Evolutionary conservation across 92 coral and sea anemone genomes (phyloP).

Genomic region (Actinostola sp.): DNA sequence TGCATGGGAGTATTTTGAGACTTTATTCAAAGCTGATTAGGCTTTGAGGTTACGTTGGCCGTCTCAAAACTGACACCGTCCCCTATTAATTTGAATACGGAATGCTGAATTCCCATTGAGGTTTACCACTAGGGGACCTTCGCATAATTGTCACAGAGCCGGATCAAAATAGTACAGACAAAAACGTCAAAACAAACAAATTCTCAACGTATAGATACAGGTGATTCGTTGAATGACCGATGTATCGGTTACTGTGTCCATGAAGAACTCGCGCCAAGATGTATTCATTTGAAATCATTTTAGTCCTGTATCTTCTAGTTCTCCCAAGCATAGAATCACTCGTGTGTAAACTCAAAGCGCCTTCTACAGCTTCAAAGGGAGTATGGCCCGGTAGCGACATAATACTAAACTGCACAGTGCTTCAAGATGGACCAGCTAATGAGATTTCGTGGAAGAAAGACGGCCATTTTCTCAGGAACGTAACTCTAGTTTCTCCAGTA

Average conservation of each 20-base stretch:
- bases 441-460: conserved; percentile 53
- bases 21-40: neutral
- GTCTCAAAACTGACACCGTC: neutral
- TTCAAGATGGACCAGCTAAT: conserved; percentile 47
- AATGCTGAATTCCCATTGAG: neutral
- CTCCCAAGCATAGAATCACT: conserved; percentile 5
- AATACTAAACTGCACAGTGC: conserved; percentile 53
- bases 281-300: neutral
- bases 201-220: neutral
- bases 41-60: neutral
- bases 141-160: conserved; percentile 18
- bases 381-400: conserved; percentile 37
- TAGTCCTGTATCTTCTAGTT: conserved; percentile 3
- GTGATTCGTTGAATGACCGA: neutral
- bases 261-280: neutral
- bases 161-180: neutral
- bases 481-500: conserved; percentile 2
- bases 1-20: no score
- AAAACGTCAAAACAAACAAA: neutral
- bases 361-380: conserved; percentile 13
- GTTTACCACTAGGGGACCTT: conserved; percentile 22
- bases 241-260: neutral
- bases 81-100: neutral
- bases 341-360: conserved; percentile 33
- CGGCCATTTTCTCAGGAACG: conserved; percentile 21